Evolutionary conservation across 1,140 invertebrate genomes (phyloP).

Genomic region (Drosophila setifemur): DNA sequence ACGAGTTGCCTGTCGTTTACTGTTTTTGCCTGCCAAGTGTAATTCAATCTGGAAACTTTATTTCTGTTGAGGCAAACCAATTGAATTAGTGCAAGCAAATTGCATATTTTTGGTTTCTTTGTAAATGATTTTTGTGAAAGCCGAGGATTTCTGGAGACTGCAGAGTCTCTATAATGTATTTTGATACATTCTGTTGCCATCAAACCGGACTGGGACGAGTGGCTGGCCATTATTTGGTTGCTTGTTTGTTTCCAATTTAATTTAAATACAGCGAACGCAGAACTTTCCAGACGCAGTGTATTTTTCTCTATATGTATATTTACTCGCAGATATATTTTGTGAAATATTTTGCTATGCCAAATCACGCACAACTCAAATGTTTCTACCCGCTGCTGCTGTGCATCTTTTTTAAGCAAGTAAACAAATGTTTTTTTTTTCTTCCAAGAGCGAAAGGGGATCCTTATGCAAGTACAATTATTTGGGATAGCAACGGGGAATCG

Average conservation of each 20-base stretch:
- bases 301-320: constrained; percentile 5
- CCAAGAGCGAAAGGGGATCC: constrained; percentile 2
- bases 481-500: constrained; percentile 22
- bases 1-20: too few relatives aligned
- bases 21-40: not conserved
- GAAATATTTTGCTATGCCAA: constrained; percentile 36
- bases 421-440: not conserved
- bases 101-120: constrained; percentile 5
- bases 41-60: not conserved
- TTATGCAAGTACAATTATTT: constrained; percentile 45
- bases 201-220: constrained; percentile 13
- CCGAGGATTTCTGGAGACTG: constrained; percentile 13
- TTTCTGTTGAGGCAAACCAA: not conserved
- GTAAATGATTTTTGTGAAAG: not conserved
- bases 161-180: not conserved
- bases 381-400: constrained; percentile 5
- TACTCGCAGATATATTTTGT: constrained; percentile 17
- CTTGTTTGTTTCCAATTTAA: constrained; percentile 46
- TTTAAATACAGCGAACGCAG: constrained; percentile 35
- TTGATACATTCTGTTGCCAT: constrained; percentile 14
- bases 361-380: constrained; percentile 47
- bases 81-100: constrained; percentile 2
- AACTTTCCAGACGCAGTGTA: constrained; percentile 43
- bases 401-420: not conserved
- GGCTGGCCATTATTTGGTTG: constrained; percentile 31